Evolutionary conservation across 2,797 vertebrate species (phyloP).

Genomic region (Etheostoma nigrum): DNA sequence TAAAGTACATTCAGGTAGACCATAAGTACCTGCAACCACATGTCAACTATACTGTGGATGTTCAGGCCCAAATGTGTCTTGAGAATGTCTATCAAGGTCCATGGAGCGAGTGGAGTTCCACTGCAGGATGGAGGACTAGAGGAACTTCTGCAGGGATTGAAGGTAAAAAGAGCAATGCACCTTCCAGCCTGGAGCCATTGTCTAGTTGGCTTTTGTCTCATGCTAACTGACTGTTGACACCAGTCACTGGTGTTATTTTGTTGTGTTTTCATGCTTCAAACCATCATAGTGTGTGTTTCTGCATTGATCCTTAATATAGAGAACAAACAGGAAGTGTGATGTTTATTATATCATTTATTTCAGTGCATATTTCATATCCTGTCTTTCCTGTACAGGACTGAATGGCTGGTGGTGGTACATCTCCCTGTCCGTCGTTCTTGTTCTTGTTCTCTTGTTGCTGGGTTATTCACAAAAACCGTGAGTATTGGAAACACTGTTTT

Average conservation of each 20-base stretch:
- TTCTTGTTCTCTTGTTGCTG: constrained; percentile 28
- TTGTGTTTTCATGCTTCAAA: not conserved
- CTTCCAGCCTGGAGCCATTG: not conserved
- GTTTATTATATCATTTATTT: not conserved
- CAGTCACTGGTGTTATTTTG: not conserved
- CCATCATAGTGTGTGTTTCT: not conserved
- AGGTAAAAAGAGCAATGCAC: not conserved
- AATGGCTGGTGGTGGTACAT: not conserved
- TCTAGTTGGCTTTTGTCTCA: not conserved
- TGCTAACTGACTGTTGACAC: not conserved
- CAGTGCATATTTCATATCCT: not conserved
- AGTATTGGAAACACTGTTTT: constrained; percentile 54
- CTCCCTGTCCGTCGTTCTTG: rapidly evolving
- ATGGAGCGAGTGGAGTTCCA: constrained; percentile 84
- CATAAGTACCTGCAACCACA: constrained; percentile 20
- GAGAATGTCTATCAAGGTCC: not conserved
- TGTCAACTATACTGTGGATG: constrained; percentile 55
- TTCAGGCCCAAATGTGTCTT: constrained; percentile 64
- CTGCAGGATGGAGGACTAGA: constrained; percentile 36
- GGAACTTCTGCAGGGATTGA: not conserved
- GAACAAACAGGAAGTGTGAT: not conserved
- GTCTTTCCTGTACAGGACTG: constrained; percentile 16
- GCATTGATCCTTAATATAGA: not conserved
- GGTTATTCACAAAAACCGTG: constrained; percentile 66
- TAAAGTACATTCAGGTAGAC: constrained; percentile 27